These are phyloP conservation scores for Pyxicephalus adspersus DNA, from an alignment of 2,113 vertebrate genomes.

Conservation along the genomic window DNA sequence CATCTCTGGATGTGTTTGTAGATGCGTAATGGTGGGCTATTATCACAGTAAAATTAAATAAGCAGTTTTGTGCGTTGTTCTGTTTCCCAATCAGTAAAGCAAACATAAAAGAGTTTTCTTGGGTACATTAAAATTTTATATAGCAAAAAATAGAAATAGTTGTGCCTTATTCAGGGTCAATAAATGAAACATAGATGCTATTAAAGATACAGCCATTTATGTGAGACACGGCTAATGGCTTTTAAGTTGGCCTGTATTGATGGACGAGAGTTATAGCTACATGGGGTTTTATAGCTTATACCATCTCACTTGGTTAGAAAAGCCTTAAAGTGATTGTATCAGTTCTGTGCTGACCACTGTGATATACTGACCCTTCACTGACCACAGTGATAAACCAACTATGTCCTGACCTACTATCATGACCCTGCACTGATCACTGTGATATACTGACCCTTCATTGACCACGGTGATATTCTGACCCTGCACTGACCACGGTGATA, in stretches of 20 bases:
- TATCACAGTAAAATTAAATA: slow-evolving; percentile 37
- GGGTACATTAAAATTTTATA: neutral
- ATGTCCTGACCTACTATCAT: no score
- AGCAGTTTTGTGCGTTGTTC: slow-evolving; percentile 15
- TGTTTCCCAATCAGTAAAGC: neutral
- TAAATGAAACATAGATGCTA: slow-evolving; percentile 3
- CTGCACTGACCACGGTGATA: no score
- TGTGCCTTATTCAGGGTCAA: neutral
- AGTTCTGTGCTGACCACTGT: no score
- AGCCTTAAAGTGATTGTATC: no score
- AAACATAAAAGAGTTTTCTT: neutral
- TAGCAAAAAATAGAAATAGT: slow-evolving; percentile 11
- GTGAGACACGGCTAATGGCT: neutral
- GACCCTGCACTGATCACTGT: no score
- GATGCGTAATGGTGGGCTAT: slow-evolving; percentile 36
- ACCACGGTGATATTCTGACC: no score
- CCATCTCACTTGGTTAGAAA: no score
- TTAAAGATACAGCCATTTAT: neutral
- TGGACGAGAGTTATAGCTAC: neutral
- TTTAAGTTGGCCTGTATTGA: neutral
- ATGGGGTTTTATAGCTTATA: neutral
- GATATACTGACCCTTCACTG: no score
- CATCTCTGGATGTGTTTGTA: slow-evolving; percentile 25
- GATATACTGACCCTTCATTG: no score
- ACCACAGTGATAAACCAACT: no score